Base-by-base conservation (phyloP, 2,113 vertebrate species). In the Macquaria ambigua region DNA sequence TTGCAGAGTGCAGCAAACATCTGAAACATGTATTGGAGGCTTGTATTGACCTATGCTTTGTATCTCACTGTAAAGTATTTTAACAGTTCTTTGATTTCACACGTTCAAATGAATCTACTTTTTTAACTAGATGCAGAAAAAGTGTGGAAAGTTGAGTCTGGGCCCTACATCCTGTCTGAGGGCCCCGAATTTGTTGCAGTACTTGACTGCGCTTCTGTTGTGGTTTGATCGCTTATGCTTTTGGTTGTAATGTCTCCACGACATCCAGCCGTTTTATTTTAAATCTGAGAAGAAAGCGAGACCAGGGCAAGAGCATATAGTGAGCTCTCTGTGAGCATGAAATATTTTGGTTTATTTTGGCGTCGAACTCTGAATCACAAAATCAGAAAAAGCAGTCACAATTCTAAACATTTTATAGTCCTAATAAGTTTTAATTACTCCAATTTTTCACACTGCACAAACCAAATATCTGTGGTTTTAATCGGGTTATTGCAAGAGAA, bases 211-310 rank as follows among this genome's bases (percentile, higher is more conserved):
- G 52, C 34, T 10, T 84, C 68, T 83, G 74, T 74, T 87, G 81
- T 89, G 82, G 82, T 92, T 85, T 78, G 12, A 72, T 67, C 34
- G 72, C 31, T 67, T 31, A 14, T 79, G 70, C 56, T 48, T 77
- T 84, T 68, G 53, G 28, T 53, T 67, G 59, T 82, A 18, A 71
- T 66, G 37, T 72, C 37, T 84, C 56, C 59, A 56, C 46, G 75
- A 73, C 70, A 73, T 78, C n/a, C 79, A 82, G 69, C 7, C 14
- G 10, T 53, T 82, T 78, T 25, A 34, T 76, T 80, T 82, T 31
- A 70, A 73, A 85, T 61, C 43, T 16, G 58, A 84, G 72, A 77
- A 72, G 43, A 72, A 84, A 69, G 48, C 0, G n/a, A 53, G 18
- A 56, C 28, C n/a, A 41, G 8, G 8, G 31, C 50, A 72, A 20